Evolutionary conservation across 2,113 vertebrate genomes (phyloP).

Genomic region (Dissostichus mawsoni): DNA sequence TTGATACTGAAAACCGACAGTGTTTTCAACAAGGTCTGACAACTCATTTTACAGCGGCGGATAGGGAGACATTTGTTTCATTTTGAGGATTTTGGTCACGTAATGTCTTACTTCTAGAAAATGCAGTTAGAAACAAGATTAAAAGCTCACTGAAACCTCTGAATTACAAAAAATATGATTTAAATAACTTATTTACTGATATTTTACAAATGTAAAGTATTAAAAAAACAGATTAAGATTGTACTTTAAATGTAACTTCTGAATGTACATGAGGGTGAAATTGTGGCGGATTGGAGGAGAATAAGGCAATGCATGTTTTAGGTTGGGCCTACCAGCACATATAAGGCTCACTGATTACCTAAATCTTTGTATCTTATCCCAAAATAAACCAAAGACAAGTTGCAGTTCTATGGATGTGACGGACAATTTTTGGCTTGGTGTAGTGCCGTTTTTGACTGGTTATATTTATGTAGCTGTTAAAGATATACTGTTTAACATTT

Average conservation of each 20-base stretch:
- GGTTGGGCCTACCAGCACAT: no score
- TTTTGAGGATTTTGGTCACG: constrained; percentile 37
- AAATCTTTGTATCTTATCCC: no score
- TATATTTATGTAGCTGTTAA: no score
- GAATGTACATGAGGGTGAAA: neutral
- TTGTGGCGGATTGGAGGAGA: neutral
- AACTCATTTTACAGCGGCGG: constrained; percentile 62
- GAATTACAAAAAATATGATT: neutral
- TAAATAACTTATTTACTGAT: neutral
- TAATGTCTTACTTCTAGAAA: constrained; percentile 20
- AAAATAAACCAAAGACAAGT: no score
- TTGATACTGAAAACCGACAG: constrained; percentile 64
- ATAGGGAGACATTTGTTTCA: constrained; percentile 37
- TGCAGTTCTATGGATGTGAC: no score
- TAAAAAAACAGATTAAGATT: neutral
- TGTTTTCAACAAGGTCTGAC: constrained; percentile 61
- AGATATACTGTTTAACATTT: no score
- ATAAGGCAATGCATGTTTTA: neutral
- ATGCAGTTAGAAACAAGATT: constrained; percentile 9
- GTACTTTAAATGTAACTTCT: neutral
- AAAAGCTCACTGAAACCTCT: neutral
- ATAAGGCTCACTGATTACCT: no score
- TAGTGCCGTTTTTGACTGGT: no score
- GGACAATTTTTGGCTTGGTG: no score
- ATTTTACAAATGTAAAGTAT: neutral